Base-by-base conservation (phyloP, 2,888 invertebrate genomes). In the Euclidia mi region DNA sequence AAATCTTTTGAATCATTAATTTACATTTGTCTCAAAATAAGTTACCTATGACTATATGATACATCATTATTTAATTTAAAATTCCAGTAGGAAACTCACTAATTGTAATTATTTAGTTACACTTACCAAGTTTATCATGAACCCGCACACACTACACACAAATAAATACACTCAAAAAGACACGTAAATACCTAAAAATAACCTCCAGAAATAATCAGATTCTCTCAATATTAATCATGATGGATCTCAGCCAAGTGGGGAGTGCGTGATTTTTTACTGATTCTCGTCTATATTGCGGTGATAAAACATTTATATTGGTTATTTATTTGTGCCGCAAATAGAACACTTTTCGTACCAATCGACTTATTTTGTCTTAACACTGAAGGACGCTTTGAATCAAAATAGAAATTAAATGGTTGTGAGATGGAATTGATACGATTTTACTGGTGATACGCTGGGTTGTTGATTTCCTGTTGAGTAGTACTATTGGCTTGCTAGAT, bases 301-400 rank as follows among this genome's bases (percentile, higher is more conserved):
- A 60, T 76, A 76, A 76, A 66, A 76, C 45, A 69, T 76, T 76
- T 76, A 76, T 76, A 65, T 56, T 52, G 15, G 52, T 66, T 65
- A 71, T 71, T 76, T 76, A 73, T 76, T 67, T 58, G 56, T 59
- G 58, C 46, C 44, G 1, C 18, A 66, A 71, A 74, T 76, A 75
- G 37, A 57, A 34, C 52, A 56, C 58, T 71, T 70, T 55, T 28
- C 47, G 59, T 32, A 9, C 31, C 53, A 9, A 14, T 40, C 35
- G 56, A 9, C 12, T 35, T 55, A 61, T 53, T 64, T 51, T 59
- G 53, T 72, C 56, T 71, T 68, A 60, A 17, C 40, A 35, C 48
- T 58, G 56, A 62, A 65, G 71, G 61, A 45, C 74, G 20, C 28
- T 41, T 53, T 31, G 17, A 48, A 14, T 46, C 11, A n/a, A 52